Conservation (phyloP, 2,113 vertebrate genomes). For the Dasyprocta punctata region DNA sequence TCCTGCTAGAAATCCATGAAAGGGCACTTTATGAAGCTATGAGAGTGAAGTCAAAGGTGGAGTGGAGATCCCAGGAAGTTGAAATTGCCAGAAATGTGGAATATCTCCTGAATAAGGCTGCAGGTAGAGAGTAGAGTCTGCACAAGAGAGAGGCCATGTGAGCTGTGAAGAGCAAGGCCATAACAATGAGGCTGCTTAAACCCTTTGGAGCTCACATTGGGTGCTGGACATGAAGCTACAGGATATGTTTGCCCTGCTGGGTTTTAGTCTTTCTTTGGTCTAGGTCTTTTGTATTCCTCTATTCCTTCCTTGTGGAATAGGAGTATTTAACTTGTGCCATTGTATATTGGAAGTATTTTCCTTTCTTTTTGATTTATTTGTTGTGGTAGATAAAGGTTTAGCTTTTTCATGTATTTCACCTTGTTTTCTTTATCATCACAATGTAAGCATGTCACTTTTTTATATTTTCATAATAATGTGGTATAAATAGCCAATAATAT, state of each 20-base stretch:
- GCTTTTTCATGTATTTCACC: not conserved
- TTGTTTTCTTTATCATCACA: conserved; percentile 27
- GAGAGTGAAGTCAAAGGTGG: not conserved
- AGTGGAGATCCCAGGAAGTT: not conserved
- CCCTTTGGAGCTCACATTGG: not conserved
- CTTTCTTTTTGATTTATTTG: not conserved
- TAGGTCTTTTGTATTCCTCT: not conserved
- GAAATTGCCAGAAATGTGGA: not conserved
- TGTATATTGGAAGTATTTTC: not conserved
- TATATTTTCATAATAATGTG: too few relatives aligned
- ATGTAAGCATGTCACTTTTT: not conserved
- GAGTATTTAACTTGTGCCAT: not conserved
- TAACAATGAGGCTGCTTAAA: not conserved
- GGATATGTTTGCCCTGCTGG: not conserved
- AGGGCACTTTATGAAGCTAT: not conserved
- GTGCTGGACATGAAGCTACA: not conserved
- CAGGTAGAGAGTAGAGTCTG: not conserved
- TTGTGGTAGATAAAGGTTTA: not conserved
- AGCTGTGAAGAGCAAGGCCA: not conserved
- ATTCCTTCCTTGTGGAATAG: not conserved
- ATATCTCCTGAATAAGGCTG: not conserved
- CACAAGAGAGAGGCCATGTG: not conserved
- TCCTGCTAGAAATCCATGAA: not conserved
- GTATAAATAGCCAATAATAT: not conserved
- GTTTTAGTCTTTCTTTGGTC: not conserved